Conservation (phyloP, 1,140 invertebrate genomes). For the Zaprionus lachaisei region DNA sequence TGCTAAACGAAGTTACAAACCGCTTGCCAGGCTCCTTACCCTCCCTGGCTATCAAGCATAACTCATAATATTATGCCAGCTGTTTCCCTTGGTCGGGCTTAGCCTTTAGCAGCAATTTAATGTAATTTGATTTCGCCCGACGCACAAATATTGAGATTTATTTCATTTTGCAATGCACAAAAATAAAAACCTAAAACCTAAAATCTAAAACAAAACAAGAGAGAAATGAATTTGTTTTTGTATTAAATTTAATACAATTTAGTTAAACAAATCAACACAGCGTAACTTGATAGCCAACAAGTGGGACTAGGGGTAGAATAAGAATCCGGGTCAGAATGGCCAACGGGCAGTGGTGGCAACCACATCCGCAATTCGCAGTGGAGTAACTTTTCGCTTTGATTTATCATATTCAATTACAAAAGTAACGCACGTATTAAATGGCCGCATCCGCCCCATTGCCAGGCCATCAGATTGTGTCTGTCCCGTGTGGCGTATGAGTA, state of each 20-base stretch:
- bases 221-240: slow-evolving; percentile 24
- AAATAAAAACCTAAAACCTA: neutral
- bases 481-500: slow-evolving; percentile 72
- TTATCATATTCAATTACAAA: slow-evolving; percentile 84
- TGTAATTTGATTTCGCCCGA: slow-evolving; percentile 73
- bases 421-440: slow-evolving; percentile 75
- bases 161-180: slow-evolving; percentile 71
- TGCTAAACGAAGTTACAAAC: slow-evolving; percentile 29
- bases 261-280: slow-evolving; percentile 48
- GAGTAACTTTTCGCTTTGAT: slow-evolving; percentile 67
- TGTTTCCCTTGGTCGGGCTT: slow-evolving; percentile 47
- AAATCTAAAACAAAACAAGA: neutral
- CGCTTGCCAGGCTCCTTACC: neutral
- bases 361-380: slow-evolving; percentile 52
- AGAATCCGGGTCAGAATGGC: slow-evolving; percentile 18
- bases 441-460: slow-evolving; percentile 53
- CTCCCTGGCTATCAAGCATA: slow-evolving; percentile 42
- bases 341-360: slow-evolving; percentile 18
- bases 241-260: slow-evolving; percentile 70
- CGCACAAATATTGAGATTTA: slow-evolving; percentile 75
- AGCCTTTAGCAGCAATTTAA: slow-evolving; percentile 62
- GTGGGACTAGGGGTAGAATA: neutral
- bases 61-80: slow-evolving; percentile 79
- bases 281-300: slow-evolving; percentile 30
- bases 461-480: slow-evolving; percentile 4